Conservation (phyloP, 1,140 invertebrate species). For the Ceratina japonica region DNA sequence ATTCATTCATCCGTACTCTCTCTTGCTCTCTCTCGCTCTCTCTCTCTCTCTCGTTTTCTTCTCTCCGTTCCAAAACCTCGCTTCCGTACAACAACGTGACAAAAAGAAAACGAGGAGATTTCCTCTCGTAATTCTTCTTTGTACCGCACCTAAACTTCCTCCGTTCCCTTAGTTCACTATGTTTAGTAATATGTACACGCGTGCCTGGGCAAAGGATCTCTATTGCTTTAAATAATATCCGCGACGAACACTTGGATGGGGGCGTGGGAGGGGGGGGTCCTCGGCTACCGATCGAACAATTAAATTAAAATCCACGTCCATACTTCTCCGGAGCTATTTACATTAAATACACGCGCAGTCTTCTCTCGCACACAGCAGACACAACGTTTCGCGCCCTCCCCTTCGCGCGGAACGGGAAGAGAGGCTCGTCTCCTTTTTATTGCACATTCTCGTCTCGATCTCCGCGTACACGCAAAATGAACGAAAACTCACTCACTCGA, state of each 20-base stretch:
- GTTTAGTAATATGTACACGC: conserved; percentile 67
- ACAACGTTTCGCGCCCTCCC: background rate
- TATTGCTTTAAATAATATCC: conserved; percentile 76
- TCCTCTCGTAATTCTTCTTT: conserved; percentile 18
- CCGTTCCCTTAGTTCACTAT: conserved; percentile 14
- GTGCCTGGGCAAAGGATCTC: conserved; percentile 61
- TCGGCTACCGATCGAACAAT: conserved; percentile 67
- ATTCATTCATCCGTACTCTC: conserved; percentile 9
- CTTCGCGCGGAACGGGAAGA: background rate
- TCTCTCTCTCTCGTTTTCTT: conserved; percentile 32
- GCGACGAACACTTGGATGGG: conserved; percentile 73
- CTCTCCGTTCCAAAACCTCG: background rate
- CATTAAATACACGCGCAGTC: conserved; percentile 75
- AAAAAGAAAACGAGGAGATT: background rate
- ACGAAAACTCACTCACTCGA: conserved; percentile 52
- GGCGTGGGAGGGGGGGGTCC: too few relatives aligned
- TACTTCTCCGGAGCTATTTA: conserved; percentile 74
- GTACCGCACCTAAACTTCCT: conserved; percentile 31
- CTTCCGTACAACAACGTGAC: background rate
- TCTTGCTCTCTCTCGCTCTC: conserved; percentile 32
- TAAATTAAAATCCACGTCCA: conserved; percentile 71
- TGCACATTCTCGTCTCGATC: conserved; percentile 46
- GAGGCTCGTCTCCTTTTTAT: conserved; percentile 41
- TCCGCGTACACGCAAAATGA: conserved; percentile 34
- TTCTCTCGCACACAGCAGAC: conserved; percentile 2